Evolutionary conservation across 2,888 invertebrate genomes (phyloP), one percentile per base, ranked within the genome.

Genomic region (Pegoplata infirma): DNA sequence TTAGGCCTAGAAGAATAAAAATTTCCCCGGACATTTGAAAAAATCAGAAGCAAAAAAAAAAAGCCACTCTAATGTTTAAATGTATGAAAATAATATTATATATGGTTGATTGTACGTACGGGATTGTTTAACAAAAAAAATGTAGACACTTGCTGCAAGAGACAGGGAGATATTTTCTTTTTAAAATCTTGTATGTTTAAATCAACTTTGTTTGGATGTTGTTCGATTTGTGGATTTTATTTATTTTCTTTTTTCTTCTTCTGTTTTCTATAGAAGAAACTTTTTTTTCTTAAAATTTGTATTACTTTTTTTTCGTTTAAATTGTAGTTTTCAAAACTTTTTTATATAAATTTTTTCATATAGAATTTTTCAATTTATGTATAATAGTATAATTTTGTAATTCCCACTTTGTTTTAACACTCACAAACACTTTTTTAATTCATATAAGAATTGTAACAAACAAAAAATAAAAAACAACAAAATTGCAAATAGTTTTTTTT

Each of bases 61-160:
- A 25, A 25, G 6, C 7, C n/a, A n/a, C n/a, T n/a, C n/a, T n/a
- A n/a, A n/a, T n/a, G n/a, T n/a, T n/a, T n/a, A 32, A 12, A 28
- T 23, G 16, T 23, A 14, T 23, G n/a, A 16, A 51, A 49, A 49
- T 12, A 19, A n/a, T 40, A 7, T 5, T 5, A 32, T 59, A 32
- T 46, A 68, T 49, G 40, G 40, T 28, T 49, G 61, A 40, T 49
- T 32, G 40, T 67, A 67, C 67, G 17, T 46, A 46, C 46, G 5
- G 61, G 58, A 58, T 44, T 66, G 46, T 49, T 36, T 16, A 16
- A n/a, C n/a, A n/a, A n/a, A n/a, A n/a, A 44, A 63, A 56, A 63
- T 64, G 56, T 69, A 69, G 68, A 76, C 68, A 76, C 75, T 69
- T 76, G 75, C 68, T 69, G 16, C 75, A 56, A 56, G 23, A 63